Evolutionary conservation across 2,797 vertebrate species (phyloP).

Genomic region (Chromobotia macracanthus): DNA sequence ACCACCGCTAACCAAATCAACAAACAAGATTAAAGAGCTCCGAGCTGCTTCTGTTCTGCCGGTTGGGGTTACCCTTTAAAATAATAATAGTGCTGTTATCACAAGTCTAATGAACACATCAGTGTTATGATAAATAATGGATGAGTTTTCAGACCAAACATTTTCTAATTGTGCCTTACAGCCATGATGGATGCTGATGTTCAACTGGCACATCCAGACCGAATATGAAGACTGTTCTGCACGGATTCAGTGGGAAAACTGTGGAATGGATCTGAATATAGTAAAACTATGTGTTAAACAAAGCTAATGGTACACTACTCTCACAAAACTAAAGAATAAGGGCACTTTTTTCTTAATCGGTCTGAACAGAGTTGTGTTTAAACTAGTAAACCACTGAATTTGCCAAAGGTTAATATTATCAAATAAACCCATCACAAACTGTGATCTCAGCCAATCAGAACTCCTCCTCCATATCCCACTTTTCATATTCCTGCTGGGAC

Average conservation of each 20-base stretch:
- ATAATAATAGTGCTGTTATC: neutral
- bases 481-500: slow-evolving; percentile 77
- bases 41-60: slow-evolving; percentile 15
- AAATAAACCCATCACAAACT: neutral
- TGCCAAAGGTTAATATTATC: too few species aligned
- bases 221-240: neutral
- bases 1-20: slow-evolving; percentile 33
- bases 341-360: too few species aligned
- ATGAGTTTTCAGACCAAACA: neutral
- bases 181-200: neutral
- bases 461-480: slow-evolving; percentile 73
- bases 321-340: too few species aligned
- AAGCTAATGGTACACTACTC: too few species aligned
- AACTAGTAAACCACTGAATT: too few species aligned
- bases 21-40: slow-evolving; percentile 34
- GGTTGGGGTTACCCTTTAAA: slow-evolving; percentile 2
- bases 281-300: too few species aligned
- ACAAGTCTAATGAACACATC: slow-evolving; percentile 19
- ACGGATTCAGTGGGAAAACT: too few species aligned
- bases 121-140: slow-evolving; percentile 18
- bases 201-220: neutral
- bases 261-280: too few species aligned
- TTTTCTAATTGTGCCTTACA: slow-evolving; percentile 19
- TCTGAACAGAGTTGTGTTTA: too few species aligned
- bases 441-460: slow-evolving; percentile 71